Base-by-base conservation (phyloP, 1,140 invertebrate species). In the Hesperophylax magnus region DNA sequence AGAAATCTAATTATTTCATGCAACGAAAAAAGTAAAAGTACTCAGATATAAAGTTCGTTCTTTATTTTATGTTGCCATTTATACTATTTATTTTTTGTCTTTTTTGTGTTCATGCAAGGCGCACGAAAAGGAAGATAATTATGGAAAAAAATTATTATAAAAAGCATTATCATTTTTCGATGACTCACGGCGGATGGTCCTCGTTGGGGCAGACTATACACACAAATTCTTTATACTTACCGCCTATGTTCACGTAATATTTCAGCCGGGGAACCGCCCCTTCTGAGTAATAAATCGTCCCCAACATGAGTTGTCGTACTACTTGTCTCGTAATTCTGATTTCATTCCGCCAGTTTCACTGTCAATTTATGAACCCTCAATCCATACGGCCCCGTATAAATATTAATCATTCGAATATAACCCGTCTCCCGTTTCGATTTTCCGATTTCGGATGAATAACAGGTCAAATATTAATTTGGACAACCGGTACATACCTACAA, bases 251-350 rank as follows among this genome's bases (percentile, higher is more conserved):
- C 63, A 67, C 8, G n/a, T 22, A 58, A 58, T 71, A 71, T 71
- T 71, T 71, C 67, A 71, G n/a, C n/a, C 18, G 39, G 22, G 67
- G 56, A 58, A 1, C 61, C 24, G 15, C 56, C 61, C 61, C 20
- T 24, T 15, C 24, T 17, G 67, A 47, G 67, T 71, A 18, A 71
- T 71, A 52, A 71, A 71, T 71, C 39, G 18, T 18, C 34, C 18
- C 31, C 31, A 47, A 71, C 67, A 52, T 52, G 67, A 52, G 20
- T 47, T 71, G 67, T 52, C 67, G 39, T 52, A 47, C n/a, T 71
- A 71, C 34, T 71, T 71, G 67, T 71, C 67, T 24, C 67, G 47
- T 71, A 71, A 71, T 52, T 52, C 39, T 18, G 31, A 71, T 52
- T 47, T 47, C 67, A 71, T 71, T 24, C 31, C 15, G 39, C 67